These are phyloP conservation scores for Scrobipalpa atriplicella DNA, from an alignment of 2,888 invertebrate genomes.

Conservation along the genomic window DNA sequence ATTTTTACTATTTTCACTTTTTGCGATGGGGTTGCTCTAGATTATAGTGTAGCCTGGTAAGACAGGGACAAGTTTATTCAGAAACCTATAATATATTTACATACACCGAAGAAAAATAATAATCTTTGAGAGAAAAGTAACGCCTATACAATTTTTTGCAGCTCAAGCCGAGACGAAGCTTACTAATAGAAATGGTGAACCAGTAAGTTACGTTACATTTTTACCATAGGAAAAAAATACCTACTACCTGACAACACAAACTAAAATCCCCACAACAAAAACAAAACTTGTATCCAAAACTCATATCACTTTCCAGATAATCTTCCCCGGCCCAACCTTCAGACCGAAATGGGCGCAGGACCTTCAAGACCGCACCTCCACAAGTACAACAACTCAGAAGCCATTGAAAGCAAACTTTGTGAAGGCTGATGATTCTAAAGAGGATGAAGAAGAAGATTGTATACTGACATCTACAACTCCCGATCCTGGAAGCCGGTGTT, in stretches of 20 bases:
- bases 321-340: background rate
- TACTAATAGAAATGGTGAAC: background rate
- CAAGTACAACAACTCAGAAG: background rate
- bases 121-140: background rate
- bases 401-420: background rate
- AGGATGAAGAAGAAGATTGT: background rate
- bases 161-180: background rate
- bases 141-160: background rate
- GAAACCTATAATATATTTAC: background rate
- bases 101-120: background rate
- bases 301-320: background rate
- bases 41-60: no score
- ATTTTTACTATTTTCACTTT: no score
- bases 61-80: background rate
- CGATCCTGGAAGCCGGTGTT: background rate
- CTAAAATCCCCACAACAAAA: no score
- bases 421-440: background rate
- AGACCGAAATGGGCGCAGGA: background rate
- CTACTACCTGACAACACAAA: no score
- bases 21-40: no score
- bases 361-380: background rate
- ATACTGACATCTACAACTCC: background rate
- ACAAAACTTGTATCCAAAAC: background rate
- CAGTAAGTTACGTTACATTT: no score
- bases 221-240: no score